phyloP scores from a whole-genome alignment of 2,888 invertebrate genomes.

The Furcula furcula region DNA sequence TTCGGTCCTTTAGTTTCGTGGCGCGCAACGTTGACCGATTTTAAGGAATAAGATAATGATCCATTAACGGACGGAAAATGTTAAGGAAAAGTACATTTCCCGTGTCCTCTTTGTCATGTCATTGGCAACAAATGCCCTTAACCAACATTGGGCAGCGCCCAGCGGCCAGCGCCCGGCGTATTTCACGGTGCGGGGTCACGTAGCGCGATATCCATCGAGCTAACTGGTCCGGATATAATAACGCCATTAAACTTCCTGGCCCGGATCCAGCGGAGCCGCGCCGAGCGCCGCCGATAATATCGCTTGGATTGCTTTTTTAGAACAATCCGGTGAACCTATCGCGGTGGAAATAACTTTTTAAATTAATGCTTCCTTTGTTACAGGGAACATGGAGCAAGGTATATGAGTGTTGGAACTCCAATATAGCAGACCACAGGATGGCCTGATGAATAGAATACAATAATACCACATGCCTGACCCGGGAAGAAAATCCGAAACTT shows the following conservation, averaged over 20 bases:
- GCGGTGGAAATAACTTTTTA: constrained; percentile 16
- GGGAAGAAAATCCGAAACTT: too few species aligned
- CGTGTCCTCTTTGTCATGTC: too few species aligned
- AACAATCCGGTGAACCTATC: constrained; percentile 10
- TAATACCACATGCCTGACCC: too few species aligned
- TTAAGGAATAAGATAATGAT: too few species aligned
- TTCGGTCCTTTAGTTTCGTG: too few species aligned
- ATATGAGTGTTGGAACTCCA: background rate
- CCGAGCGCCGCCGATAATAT: background rate
- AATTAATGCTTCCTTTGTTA: constrained; percentile 14
- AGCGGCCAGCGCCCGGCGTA: background rate
- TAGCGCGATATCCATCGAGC: constrained; percentile 16
- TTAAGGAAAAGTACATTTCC: too few species aligned
- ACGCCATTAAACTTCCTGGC: constrained; percentile 40
- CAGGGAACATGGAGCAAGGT: background rate
- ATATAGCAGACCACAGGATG: too few species aligned
- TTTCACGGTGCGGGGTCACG: constrained; percentile 9
- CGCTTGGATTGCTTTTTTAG: constrained; percentile 1
- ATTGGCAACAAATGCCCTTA: too few species aligned
- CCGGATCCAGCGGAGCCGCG: constrained; percentile 25
- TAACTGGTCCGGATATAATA: constrained; percentile 31
- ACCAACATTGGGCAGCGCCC: too few species aligned
- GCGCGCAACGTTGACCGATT: too few species aligned
- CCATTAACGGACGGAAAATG: too few species aligned
- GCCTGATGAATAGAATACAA: too few species aligned